Evolutionary conservation across 2,797 vertebrate species (phyloP), one percentile per base, ranked within the genome.

Genomic region (Agapornis canus): DNA sequence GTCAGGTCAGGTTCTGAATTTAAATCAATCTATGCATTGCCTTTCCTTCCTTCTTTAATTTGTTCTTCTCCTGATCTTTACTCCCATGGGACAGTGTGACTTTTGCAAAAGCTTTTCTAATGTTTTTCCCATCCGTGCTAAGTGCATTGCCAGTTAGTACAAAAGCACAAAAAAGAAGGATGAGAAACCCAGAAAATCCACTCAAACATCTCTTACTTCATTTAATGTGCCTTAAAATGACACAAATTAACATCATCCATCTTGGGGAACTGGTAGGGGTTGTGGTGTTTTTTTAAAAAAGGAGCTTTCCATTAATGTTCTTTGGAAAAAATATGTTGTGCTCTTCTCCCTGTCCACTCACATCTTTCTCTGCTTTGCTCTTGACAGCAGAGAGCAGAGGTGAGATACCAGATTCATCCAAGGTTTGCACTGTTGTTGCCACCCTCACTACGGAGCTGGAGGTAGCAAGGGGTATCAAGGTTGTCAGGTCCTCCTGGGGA

Each of bases 1-100:
- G 6, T 40, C 43, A 86, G 49, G 49, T 68, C 77, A 78, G 52
- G 22, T 71, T 85, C 72, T 86, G 68, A 85, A 87, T 91, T 81
- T 86, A 92, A 84, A 95, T 80, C 42, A n/a, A 59, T 54, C 49
- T 51, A 20, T 17, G 16, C 5, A 3, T 80, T 84, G 31, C 26
- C 15, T 89, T 84, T 60, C 48, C 91, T 80, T 80, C n/a, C 35
- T 75, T 52, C 49, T 87, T 75, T 39, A 61, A 27, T 78, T 43
- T 8, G 1, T 35, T 76, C 59, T 81, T n/a, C 26, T 63, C 64
- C 60, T 26, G 25, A 57, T 64, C 48, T 77, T 77, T 60, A n/a
- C 17, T 80, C 76, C 29, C 42, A 14, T 10, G 39, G 57, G 79
- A 82, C 6, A 64, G 31, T 0, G 2, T 82, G 75, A 87, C 52